Percentiles rank a stretch among this genome's conserved stretches.
Evolutionary conservation across 2,888 invertebrate genomes (phyloP).

Genomic region (Podotricha telesiphe): DNA sequence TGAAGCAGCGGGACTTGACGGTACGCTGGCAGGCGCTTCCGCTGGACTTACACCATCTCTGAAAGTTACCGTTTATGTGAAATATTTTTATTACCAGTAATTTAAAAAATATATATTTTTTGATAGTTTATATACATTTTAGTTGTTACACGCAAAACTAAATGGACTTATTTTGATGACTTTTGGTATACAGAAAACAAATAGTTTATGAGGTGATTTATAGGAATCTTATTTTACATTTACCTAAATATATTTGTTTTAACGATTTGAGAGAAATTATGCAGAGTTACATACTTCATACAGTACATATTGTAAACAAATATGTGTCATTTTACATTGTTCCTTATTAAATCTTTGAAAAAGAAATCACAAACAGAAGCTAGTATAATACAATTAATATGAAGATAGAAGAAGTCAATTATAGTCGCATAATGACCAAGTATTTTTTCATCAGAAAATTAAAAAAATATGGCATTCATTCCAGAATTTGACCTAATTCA

Average conservation of each 20-base stretch:
- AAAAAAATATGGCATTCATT: constrained; percentile 21
- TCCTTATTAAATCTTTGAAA: not conserved
- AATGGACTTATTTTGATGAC: too few relatives aligned
- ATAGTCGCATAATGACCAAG: not conserved
- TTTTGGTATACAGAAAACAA: too few relatives aligned
- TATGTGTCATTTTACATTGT: too few relatives aligned
- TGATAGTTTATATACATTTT: too few relatives aligned
- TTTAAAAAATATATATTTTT: too few relatives aligned
- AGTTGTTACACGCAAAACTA: too few relatives aligned
- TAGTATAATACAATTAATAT: not conserved
- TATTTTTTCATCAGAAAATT: not conserved
- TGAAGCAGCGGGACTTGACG: constrained; percentile 78
- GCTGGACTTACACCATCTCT: constrained; percentile 81
- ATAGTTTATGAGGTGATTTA: not conserved
- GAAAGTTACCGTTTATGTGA: constrained; percentile 40
- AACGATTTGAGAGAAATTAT: too few relatives aligned
- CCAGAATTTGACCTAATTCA: constrained; percentile 9
- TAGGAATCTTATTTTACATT: not conserved
- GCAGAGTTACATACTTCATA: too few relatives aligned
- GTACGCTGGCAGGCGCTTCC: constrained; percentile 74
- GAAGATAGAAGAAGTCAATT: not conserved
- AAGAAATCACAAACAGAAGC: not conserved
- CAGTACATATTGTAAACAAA: too few relatives aligned
- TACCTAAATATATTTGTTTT: too few relatives aligned
- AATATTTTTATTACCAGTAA: too few relatives aligned